Percentiles rank a stretch among this genome's conserved stretches.
These are phyloP conservation scores for Canis aureus DNA, from an alignment of 2,113 vertebrate genomes.

Conservation along the genomic window DNA sequence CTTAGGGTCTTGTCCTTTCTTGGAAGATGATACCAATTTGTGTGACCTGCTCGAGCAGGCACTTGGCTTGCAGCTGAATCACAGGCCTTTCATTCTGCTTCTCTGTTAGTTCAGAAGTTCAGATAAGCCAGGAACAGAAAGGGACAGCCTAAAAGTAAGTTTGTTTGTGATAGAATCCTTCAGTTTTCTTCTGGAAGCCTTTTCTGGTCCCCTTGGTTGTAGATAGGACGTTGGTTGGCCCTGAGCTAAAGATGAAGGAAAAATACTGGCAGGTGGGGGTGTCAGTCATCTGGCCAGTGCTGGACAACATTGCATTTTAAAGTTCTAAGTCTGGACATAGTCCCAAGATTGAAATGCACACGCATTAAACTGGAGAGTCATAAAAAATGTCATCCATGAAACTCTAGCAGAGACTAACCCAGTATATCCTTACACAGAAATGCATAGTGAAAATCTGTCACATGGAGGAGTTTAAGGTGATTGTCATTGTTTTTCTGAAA, in stretches of 20 bases:
- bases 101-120: constrained; percentile 53
- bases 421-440: not conserved
- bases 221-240: not conserved
- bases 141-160: not conserved
- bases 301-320: not conserved
- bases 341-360: not conserved
- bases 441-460: not conserved
- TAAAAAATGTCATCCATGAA: constrained; percentile 1
- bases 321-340: not conserved
- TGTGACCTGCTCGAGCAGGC: constrained; percentile 50
- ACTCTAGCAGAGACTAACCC: not conserved
- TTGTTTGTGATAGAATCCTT: not conserved
- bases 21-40: not conserved
- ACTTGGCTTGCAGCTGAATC: constrained; percentile 57
- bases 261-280: not conserved
- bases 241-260: not conserved
- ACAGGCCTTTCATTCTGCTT: constrained; percentile 27
- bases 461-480: not conserved
- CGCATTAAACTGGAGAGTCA: not conserved
- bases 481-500: not conserved
- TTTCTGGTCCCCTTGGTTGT: not conserved
- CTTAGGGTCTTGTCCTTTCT: not conserved
- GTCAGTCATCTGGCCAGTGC: not conserved
- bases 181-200: constrained; percentile 23
- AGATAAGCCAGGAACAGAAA: constrained; percentile 53